Evolutionary conservation across 2,888 invertebrate genomes (phyloP), one percentile per base, ranked within the genome.

Genomic region (Mongoloraphidia duomilia): DNA sequence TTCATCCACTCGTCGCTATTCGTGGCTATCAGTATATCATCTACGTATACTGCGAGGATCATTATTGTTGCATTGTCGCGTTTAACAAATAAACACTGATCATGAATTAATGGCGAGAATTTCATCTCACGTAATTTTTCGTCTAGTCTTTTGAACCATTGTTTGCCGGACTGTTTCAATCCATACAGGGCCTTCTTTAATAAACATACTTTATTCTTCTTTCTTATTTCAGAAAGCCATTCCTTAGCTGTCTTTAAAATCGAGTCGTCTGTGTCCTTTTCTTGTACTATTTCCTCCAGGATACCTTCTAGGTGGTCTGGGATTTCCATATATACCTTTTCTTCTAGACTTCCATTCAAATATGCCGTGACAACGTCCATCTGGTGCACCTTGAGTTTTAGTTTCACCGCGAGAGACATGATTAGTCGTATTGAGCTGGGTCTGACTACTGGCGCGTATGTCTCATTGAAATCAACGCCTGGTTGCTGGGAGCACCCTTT

Each of bases 401-500:
- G 46, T 43, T 54, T 12, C n/a, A 51, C 57, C 44, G 57, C 55
- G 12, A 58, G 43, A 8, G 58, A 55, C 12, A 56, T 35, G 33
- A 60, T 13, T 12, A 58, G 17, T 42, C 60, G 47, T 12, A 60
- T 54, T 2, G 59, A 55, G 37, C 54, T 52, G 10, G 55, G 13
- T 47, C 58, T 41, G 8, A 55, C 55, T 6, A 60, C 60, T 14
- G 60, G 59, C 8, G 58, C 49, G 52, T 58, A 61, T 5, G 58
- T 60, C 50, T 60, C 56, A 37, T 51, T 47, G 46, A 53, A 61
- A 47, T 61, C 54, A 10, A 60, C 46, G n/a, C 58, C 60, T 13
- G 53, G 52, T 47, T 46, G 26, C 54, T 61, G 59, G 34, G 45
- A 42, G 53, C 54, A 60, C 13, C 59, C 59, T 52, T 57, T 53